A percentile compares a stretch with the other conserved stretches of the same genome.
Conservation (phyloP, 2,888 invertebrate genomes). For the Steinernema carpocapsae region DNA sequence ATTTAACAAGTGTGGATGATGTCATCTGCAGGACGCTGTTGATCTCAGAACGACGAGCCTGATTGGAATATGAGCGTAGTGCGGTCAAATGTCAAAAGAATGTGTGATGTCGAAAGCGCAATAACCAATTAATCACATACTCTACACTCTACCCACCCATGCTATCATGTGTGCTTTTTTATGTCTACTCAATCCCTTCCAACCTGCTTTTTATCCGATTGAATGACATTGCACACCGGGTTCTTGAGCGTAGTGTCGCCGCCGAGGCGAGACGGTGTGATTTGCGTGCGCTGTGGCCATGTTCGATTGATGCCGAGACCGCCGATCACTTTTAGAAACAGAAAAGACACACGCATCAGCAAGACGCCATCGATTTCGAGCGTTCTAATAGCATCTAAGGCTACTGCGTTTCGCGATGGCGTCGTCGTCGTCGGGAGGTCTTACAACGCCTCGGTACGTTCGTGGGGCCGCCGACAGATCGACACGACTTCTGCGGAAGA, state of each 20-base stretch:
- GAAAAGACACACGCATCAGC: too few relatives aligned
- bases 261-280: too few relatives aligned
- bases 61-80: constrained; percentile 5
- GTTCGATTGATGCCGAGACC: too few relatives aligned
- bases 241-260: too few relatives aligned
- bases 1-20: too few relatives aligned
- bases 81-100: constrained; percentile 34
- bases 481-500: constrained; percentile 34
- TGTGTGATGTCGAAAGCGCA: constrained; percentile 34
- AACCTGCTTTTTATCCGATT: not conserved
- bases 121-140: constrained; percentile 35
- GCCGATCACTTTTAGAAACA: too few relatives aligned
- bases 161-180: constrained; percentile 32
- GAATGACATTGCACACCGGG: too few relatives aligned
- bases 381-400: not conserved
- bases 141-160: constrained; percentile 22
- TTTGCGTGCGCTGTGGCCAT: too few relatives aligned
- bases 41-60: constrained; percentile 22
- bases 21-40: not conserved
- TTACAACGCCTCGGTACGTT: constrained; percentile 25
- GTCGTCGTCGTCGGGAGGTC: constrained; percentile 35
- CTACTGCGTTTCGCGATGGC: constrained; percentile 31
- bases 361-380: constrained; percentile 7
- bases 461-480: constrained; percentile 34
- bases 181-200: not conserved